Evolutionary conservation across 1,140 invertebrate genomes (phyloP).

Genomic region (Ostrea edulis): DNA sequence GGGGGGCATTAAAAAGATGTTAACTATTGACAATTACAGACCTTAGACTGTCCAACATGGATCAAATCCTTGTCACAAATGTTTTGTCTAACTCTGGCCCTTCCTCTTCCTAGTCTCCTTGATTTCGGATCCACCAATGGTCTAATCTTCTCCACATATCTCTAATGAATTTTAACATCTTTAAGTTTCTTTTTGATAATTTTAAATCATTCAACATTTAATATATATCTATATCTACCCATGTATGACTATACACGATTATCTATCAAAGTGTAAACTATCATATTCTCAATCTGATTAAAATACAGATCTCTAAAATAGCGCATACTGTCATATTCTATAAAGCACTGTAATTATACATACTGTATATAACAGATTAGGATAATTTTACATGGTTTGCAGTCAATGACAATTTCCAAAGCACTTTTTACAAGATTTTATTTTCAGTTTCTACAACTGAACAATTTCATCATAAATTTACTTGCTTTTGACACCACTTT

Average conservation of each 20-base stretch:
- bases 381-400: no score
- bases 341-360: no score
- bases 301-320: no score
- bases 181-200: neutral
- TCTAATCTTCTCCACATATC: neutral
- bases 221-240: neutral
- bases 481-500: no score
- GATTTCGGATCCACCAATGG: neutral
- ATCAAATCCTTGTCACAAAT: neutral
- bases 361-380: no score
- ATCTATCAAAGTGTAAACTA: no score
- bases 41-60: neutral
- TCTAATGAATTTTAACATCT: neutral
- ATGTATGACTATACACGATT: neutral
- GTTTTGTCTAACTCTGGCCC: neutral
- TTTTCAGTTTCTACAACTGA: no score
- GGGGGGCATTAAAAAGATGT: neutral
- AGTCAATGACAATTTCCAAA: no score
- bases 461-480: no score
- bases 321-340: no score
- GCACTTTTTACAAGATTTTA: no score
- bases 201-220: neutral
- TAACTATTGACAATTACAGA: neutral
- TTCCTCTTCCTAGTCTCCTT: neutral
- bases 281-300: no score